A percentile compares a stretch with the other conserved stretches of the same genome.
Conservation (phyloP, 2,888 invertebrate species). For the Ophioninae sp. region DNA sequence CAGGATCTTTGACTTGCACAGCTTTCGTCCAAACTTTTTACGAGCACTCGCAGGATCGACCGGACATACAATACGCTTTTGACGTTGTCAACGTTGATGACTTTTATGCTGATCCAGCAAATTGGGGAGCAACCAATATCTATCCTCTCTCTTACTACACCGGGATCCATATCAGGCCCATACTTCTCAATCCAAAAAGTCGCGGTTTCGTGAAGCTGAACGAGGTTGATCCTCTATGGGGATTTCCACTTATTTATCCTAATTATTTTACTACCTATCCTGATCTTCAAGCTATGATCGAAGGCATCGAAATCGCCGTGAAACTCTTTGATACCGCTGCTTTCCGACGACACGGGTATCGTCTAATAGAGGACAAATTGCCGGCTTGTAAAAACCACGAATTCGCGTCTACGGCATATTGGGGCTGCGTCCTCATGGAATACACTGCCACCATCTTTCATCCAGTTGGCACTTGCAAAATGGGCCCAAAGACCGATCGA, state of each 20-base stretch:
- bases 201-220: constrained; percentile 85
- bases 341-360: constrained; percentile 83
- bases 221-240: constrained; percentile 86
- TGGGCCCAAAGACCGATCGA: constrained; percentile 85
- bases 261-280: constrained; percentile 85
- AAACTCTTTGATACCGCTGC: constrained; percentile 84
- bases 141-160: constrained; percentile 85
- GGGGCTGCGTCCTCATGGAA: constrained; percentile 85
- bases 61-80: constrained; percentile 87
- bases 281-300: constrained; percentile 85
- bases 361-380: constrained; percentile 83
- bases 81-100: constrained; percentile 84
- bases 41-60: constrained; percentile 81
- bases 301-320: constrained; percentile 84
- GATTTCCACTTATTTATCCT: constrained; percentile 88
- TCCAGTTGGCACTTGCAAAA: constrained; percentile 87
- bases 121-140: constrained; percentile 81
- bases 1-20: constrained; percentile 82
- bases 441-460: constrained; percentile 88
- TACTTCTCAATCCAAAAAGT: constrained; percentile 85
- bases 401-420: constrained; percentile 86
- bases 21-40: constrained; percentile 85
- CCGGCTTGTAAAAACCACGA: constrained; percentile 83
- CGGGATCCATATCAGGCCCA: constrained; percentile 84
- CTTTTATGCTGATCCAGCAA: constrained; percentile 84